phyloP scores from a whole-genome alignment of 2,797 vertebrate species.

The Graptemys geographica region DNA sequence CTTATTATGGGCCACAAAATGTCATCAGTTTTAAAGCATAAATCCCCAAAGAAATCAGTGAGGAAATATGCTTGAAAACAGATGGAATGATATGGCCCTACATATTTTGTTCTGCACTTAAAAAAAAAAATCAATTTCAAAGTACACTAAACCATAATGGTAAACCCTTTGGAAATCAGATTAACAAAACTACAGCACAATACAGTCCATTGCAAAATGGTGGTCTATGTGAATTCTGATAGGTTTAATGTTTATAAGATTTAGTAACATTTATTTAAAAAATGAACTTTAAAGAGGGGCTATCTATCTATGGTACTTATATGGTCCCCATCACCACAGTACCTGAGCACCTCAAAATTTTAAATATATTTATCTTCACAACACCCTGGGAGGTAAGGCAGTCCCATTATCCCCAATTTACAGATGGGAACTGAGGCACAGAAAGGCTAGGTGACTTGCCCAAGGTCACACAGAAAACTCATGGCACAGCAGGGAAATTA shows the following conservation, averaged over 20 bases:
- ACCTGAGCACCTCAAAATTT: not conserved
- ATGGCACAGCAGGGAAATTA: not conserved
- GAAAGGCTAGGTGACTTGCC: not conserved
- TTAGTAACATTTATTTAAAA: not conserved
- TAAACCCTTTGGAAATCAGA: accelerated
- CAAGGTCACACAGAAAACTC: not conserved
- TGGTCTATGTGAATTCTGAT: not conserved
- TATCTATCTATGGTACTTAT: not conserved
- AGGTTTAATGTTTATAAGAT: not conserved
- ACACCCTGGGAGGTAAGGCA: not conserved
- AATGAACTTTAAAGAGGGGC: not conserved
- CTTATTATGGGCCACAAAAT: not conserved
- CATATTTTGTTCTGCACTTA: not conserved
- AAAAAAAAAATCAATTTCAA: not conserved
- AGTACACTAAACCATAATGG: not conserved
- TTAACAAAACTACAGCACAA: not conserved
- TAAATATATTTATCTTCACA: not conserved
- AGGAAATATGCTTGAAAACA: not conserved
- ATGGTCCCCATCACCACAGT: not conserved
- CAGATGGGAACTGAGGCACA: not conserved
- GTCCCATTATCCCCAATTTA: not conserved
- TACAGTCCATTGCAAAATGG: not conserved
- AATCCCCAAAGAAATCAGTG: not conserved
- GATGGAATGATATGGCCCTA: accelerated
- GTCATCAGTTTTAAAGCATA: not conserved